Base-by-base conservation (phyloP, 2,797 vertebrate genomes). In the Halcyon chelicuti region DNA sequence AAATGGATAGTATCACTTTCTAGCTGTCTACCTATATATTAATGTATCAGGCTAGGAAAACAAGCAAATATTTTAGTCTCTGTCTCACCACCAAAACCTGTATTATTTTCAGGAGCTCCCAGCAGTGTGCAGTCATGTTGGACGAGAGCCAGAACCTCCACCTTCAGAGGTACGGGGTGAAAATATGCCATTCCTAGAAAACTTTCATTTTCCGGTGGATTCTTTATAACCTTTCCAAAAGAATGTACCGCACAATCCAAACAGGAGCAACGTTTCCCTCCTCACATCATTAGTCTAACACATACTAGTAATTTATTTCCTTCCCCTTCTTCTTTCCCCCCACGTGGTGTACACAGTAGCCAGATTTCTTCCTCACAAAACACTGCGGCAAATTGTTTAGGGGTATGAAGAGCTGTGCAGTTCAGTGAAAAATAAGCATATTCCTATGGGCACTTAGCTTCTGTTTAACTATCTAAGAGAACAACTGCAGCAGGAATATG, bases 51-150 rank as follows among this genome's bases (percentile, higher is more conserved):
- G 11, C 29, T 51, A 71, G 58, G n/a, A 73, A 78, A 93, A 70
- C 8, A 66, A 0, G 2, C 18, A 74, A 88, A 75, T 71, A 65
- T 72, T 75, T 88, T 13, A 61, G 42, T 55, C 13, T 15, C 54
- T 31, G 20, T 88, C 21, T 95, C n/a, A 54, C 37, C 10, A 44
- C 5, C 0, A 76, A 86, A 75, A 14, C 15, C 17, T 75, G 31
- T 49, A 49, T 75, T 60, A 60, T 75, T 78, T 93, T 79, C 62
- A 78, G 60, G 71, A 93, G 25, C 75, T 94, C 58, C 73, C 92
- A 77, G 37, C 37, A 40, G 22, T 9, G 4, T 35, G 47, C 60
- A 84, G 4, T 74, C 31, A n/a, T 3, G 3, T 8, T 86, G 78
- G 87, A 93, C 77, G n/a, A 75, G 10, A 72, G 73, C 68, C 93